Evolutionary conservation across 2,888 invertebrate genomes (phyloP).

Genomic region (Prionchulus punctatus): DNA sequence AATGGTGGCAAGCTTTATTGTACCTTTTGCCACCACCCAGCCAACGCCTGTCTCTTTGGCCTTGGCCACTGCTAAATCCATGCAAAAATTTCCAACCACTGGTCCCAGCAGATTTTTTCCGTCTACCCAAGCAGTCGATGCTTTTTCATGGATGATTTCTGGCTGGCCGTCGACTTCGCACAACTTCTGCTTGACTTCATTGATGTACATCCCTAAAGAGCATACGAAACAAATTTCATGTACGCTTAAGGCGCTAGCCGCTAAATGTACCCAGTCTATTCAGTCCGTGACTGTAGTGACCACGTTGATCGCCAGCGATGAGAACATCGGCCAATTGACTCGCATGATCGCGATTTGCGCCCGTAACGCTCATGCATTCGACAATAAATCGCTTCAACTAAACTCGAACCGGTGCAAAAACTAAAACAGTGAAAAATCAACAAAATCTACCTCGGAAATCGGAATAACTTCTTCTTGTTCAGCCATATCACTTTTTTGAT

Average conservation of each 20-base stretch:
- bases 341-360: constrained; percentile 47
- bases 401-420: too few relatives aligned
- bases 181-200: constrained; percentile 50
- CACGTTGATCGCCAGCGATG: constrained; percentile 56
- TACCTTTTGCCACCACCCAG: constrained; percentile 63
- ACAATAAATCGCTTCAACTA: constrained; percentile 22
- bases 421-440: background rate
- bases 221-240: too few relatives aligned
- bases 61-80: constrained; percentile 56
- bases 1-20: too few relatives aligned
- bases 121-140: constrained; percentile 48
- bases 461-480: too few relatives aligned
- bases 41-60: constrained; percentile 62
- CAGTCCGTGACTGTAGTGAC: constrained; percentile 72
- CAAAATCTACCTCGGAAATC: background rate
- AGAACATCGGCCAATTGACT: constrained; percentile 50
- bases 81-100: constrained; percentile 48
- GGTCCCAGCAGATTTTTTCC: constrained; percentile 64
- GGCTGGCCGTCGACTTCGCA: constrained; percentile 45
- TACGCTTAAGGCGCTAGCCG: too few relatives aligned
- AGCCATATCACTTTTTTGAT: too few relatives aligned
- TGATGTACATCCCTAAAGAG: constrained; percentile 53
- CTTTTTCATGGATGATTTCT: constrained; percentile 48
- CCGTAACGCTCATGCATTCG: constrained; percentile 26
- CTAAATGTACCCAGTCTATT: constrained; percentile 52